A percentile compares a stretch with the other conserved stretches of the same genome.
These are phyloP conservation scores for Ruditapes philippinarum DNA, from an alignment of 1,140 invertebrate species.

Conservation along the genomic window DNA sequence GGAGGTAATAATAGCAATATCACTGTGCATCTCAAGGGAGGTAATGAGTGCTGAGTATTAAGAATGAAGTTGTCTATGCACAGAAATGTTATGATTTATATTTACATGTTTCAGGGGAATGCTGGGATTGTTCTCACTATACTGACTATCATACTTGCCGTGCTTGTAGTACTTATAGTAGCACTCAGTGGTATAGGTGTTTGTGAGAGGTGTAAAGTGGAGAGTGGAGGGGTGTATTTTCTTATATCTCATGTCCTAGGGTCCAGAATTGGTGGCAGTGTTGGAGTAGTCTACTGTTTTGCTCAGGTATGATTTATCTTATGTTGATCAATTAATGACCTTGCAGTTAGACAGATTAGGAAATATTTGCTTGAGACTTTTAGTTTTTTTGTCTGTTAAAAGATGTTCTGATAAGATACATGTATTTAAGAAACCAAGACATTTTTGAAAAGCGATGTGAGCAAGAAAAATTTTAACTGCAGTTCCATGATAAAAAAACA, in stretches of 20 bases:
- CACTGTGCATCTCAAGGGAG: no score
- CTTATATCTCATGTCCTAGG: constrained; percentile 97
- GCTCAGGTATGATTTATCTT: constrained; percentile 90
- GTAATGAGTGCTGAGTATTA: no score
- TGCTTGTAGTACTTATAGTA: constrained; percentile 95
- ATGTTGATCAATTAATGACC: background rate
- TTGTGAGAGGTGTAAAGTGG: constrained; percentile 96
- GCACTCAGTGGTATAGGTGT: constrained; percentile 98
- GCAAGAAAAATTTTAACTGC: no score
- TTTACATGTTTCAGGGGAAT: constrained; percentile 89
- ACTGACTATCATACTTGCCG: constrained; percentile 95
- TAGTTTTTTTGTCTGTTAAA: no score
- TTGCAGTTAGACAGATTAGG: background rate
- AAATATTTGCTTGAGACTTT: no score
- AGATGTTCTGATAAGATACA: no score
- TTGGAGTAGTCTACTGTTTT: constrained; percentile 98
- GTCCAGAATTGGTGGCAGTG: constrained; percentile 95
- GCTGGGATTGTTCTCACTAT: constrained; percentile 96
- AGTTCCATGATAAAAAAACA: no score
- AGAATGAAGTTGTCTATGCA: no score
- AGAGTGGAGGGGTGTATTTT: constrained; percentile 98
- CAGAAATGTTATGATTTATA: background rate
- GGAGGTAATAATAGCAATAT: no score
- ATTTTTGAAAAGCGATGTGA: no score
- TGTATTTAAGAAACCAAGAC: no score